phyloP scores from a whole-genome alignment of 2,113 vertebrate genomes.

The Tapirus terrestris region DNA sequence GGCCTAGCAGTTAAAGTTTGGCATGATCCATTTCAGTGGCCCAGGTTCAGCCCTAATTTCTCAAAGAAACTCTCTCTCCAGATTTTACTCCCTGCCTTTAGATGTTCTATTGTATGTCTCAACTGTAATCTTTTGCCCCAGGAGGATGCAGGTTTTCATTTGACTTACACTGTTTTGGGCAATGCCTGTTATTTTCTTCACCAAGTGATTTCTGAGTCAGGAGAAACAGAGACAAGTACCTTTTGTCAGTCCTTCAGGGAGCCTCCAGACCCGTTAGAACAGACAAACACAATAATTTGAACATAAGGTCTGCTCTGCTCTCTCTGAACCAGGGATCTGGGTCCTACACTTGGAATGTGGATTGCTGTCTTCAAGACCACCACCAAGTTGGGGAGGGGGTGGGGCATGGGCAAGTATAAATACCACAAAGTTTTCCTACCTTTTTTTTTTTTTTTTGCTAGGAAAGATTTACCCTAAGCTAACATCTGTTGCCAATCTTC shows the following conservation, averaged over 20 bases:
- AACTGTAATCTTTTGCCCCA: not conserved
- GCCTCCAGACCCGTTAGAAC: not conserved
- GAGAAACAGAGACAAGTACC: too few relatives aligned
- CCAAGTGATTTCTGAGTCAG: not conserved
- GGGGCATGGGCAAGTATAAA: too few relatives aligned
- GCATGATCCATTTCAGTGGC: accelerated
- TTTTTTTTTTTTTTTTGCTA: too few relatives aligned
- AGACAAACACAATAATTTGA: not conserved
- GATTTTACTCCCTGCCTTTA: not conserved
- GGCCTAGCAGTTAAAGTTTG: too few relatives aligned
- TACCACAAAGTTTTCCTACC: too few relatives aligned
- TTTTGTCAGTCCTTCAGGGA: not conserved
- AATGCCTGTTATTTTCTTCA: not conserved
- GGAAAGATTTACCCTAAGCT: too few relatives aligned
- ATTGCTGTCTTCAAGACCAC: too few relatives aligned
- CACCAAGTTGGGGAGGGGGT: too few relatives aligned
- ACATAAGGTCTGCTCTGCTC: not conserved
- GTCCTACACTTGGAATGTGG: not conserved
- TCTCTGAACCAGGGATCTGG: not conserved
- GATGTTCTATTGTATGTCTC: not conserved
- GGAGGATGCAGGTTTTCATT: not conserved
- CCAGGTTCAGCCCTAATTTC: too few relatives aligned
- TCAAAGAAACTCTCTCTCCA: not conserved
- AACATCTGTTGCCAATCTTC: too few relatives aligned
- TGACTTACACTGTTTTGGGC: not conserved